Conservation (phyloP, 1,140 invertebrate species). For the Drosophila nannoptera region DNA sequence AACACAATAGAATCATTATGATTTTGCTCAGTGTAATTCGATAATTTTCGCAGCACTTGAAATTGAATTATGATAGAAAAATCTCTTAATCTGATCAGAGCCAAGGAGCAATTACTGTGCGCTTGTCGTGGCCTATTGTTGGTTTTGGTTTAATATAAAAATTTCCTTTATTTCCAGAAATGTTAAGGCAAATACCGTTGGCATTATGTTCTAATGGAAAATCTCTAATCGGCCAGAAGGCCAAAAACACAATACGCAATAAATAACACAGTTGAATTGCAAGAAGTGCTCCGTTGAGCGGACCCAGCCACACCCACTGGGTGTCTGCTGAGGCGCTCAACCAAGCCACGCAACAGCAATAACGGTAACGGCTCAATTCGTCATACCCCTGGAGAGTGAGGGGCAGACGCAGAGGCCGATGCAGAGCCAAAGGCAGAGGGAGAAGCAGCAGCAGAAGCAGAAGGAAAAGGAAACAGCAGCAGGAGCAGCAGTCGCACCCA, state of each 20-base stretch:
- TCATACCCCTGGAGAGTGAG: constrained; percentile 3
- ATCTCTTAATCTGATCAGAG: constrained; percentile 20
- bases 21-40: constrained; percentile 4
- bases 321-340: constrained; percentile 25
- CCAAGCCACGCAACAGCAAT: constrained; percentile 4
- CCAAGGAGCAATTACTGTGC: constrained; percentile 18
- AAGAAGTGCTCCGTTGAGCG: constrained; percentile 20
- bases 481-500: constrained; percentile 1
- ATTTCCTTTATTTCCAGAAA: constrained; percentile 40
- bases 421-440: too few species aligned
- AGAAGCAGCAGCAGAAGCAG: not conserved
- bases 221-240: constrained; percentile 23
- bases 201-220: constrained; percentile 45
- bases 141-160: constrained; percentile 33
- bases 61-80: constrained; percentile 25
- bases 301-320: constrained; percentile 23
- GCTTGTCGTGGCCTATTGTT: constrained; percentile 23
- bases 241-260: constrained; percentile 35
- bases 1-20: constrained; percentile 8
- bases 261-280: constrained; percentile 33
- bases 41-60: not conserved
- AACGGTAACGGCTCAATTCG: constrained; percentile 49
- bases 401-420: too few species aligned
- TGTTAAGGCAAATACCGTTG: constrained; percentile 24
- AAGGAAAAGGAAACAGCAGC: not conserved